A percentile compares a stretch with the other conserved stretches of the same genome.
These are phyloP conservation scores for Chromoteleia sp. DNA, from an alignment of 2,888 invertebrate species.

Conservation along the genomic window DNA sequence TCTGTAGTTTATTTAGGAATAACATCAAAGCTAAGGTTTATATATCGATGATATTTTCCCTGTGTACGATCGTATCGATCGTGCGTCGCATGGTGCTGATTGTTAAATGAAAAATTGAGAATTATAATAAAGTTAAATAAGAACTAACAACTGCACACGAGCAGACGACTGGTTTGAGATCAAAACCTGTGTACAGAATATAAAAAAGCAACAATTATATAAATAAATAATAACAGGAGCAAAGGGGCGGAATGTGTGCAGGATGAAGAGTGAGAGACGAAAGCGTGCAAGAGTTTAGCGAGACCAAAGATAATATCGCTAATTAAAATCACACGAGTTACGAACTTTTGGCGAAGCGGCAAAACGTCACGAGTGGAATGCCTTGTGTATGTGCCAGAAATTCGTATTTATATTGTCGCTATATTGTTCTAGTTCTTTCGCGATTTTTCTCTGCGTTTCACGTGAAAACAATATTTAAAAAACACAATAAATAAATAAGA, in stretches of 20 bases:
- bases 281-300: conserved; percentile 28
- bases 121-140: conserved; percentile 43
- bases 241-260: conserved; percentile 26
- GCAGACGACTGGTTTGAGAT: conserved; percentile 36
- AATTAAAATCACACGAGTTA: conserved; percentile 49
- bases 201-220: conserved; percentile 35
- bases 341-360: conserved; percentile 62
- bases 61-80: conserved; percentile 67
- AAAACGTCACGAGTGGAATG: conserved; percentile 67
- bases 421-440: conserved; percentile 59
- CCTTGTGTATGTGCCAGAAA: conserved; percentile 69
- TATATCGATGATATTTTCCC: conserved; percentile 56
- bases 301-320: conserved; percentile 49
- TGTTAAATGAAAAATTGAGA: conserved; percentile 57
- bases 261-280: conserved; percentile 35
- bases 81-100: conserved; percentile 68
- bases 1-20: conserved; percentile 57
- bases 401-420: conserved; percentile 69
- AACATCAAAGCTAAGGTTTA: conserved; percentile 56
- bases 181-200: conserved; percentile 27
- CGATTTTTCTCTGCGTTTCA: conserved; percentile 47
- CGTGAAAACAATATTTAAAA: conserved; percentile 6
- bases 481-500: not conserved
- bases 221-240: conserved; percentile 20
- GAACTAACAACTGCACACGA: conserved; percentile 27